A percentile compares a stretch with the other conserved stretches of the same genome.
These are phyloP conservation scores for Ferdinandea cuprea DNA, from an alignment of 2,888 invertebrate species.

Conservation along the genomic window DNA sequence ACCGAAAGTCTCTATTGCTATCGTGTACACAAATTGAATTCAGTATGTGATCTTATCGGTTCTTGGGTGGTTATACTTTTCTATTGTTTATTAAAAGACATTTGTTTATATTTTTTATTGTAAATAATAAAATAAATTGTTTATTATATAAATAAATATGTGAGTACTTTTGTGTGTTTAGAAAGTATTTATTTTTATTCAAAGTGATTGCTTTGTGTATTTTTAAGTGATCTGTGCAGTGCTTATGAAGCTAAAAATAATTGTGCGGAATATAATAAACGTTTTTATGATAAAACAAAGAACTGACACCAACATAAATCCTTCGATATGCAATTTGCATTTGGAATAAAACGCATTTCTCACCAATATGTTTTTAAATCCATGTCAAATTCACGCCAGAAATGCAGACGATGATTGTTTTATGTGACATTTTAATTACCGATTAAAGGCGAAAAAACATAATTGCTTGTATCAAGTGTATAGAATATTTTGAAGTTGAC, in stretches of 20 bases:
- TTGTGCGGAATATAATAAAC: neutral
- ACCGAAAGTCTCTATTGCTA: constrained; percentile 42
- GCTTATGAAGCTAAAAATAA: constrained; percentile 14
- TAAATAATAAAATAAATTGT: neutral
- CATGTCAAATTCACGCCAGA: neutral
- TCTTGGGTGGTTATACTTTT: constrained; percentile 52
- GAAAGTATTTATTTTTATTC: neutral
- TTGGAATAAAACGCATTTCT: no score
- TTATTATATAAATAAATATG: neutral
- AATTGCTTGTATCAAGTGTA: constrained; percentile 17
- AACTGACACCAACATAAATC: neutral
- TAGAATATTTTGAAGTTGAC: constrained; percentile 16
- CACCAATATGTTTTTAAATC: no score
- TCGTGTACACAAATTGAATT: constrained; percentile 50
- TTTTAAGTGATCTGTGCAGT: constrained; percentile 13
- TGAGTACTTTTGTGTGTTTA: constrained; percentile 9
- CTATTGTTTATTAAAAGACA: constrained; percentile 9
- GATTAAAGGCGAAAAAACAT: neutral
- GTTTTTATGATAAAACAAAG: neutral
- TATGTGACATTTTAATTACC: constrained; percentile 10
- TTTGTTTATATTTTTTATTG: constrained; percentile 20
- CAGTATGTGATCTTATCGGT: constrained; percentile 60
- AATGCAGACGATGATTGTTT: constrained; percentile 14
- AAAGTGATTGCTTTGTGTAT: neutral
- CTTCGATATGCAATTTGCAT: neutral